Base-by-base conservation (phyloP, 2,113 vertebrate species). In the Pomatostomus ruficeps region DNA sequence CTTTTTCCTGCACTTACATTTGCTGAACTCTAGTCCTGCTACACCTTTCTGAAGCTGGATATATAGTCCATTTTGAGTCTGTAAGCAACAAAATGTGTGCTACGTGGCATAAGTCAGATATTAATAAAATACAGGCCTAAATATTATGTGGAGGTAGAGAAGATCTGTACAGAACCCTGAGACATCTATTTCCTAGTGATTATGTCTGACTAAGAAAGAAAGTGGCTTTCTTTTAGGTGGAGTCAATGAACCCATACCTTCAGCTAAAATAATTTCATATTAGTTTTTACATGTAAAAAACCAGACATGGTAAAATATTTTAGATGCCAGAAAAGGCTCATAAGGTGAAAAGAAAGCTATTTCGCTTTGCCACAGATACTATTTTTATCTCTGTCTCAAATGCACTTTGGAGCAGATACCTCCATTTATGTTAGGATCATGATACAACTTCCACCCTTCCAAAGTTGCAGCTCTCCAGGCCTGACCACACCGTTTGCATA, bases 391-490 rank as follows among this genome's bases (percentile, higher is more conserved):
- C 20, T 86, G 12, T 48, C 55, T 77, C 38, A 93, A 58, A 81
- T 57, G 88, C 55, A 86, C 63, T 74, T 78, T 40, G 35, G 48
- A 63, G 35, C 48, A 42, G 49, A 61, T 96, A 99, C 99, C 99
- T 98, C 98, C 98, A 55, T 95, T 98, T 96, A 98, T 97, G 94
- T 99, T 99, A 72, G 99, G 99, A 91, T 99, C 99, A 25, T 99
- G 99, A 85, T 99, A 99, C 28, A 99, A 98, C 51, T 99, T 99
- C 99, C 99, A 99, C 65, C 99, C 99, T 97, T 99, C 99, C 79
- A 99, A 98, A 24, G 99, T 99, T 13, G 99, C 99, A 76, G 99
- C 99, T 97, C 99, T 98, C 99, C 99, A 99, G 49, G 99, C 99
- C 97, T 99, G 99, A 89, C 99, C 99, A 90, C 99, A 99, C 43